Evolutionary conservation across 2,888 invertebrate species (phyloP), one percentile per base, ranked within the genome.

Genomic region (Maniola hyperantus): DNA sequence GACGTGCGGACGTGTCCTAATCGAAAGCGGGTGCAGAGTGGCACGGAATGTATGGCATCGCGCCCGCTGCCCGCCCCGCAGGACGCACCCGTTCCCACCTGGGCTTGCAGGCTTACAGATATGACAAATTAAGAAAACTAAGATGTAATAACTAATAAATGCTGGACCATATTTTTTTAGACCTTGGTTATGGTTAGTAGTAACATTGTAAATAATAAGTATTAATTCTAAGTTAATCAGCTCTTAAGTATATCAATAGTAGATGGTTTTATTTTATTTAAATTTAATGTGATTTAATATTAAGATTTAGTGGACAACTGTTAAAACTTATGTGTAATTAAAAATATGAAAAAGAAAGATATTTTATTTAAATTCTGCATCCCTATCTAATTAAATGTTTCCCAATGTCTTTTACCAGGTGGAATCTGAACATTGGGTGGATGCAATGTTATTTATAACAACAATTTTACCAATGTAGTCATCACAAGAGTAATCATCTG

Each of bases 341-440:
- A 59, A 59, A 58, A 42, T 58, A 58, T 53, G 15, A n/a, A n/a
- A 20, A 51, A 15, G 58, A 48, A 8, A 39, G 8, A 46, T 57
- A 57, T 68, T 70, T 64, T 59, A 61, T 66, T 60, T 59, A 36
- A 51, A 54, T 18, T 11, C 39, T n/a, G 15, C n/a, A n/a, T 51
- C 20, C 50, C 54, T 34, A 15, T 26, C 26, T 15, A 54, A 20
- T 15, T 53, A 33, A 53, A 53, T 33, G 26, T 33, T 50, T 59
- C 20, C 39, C 44, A 62, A 51, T 64, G 46, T 73, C 79, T 66
- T 77, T 77, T 76, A 69, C 75, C 88, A 88, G 88, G 81, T 87
- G 73, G 85, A 86, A 73, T 77, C 79, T 78, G 83, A 83, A 73
- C 77, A 77, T 78, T 87, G 84, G 85, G 66, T 76, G 74, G 87